Conservation (phyloP, 2,113 vertebrate genomes). For the Anoura caudifer region DNA sequence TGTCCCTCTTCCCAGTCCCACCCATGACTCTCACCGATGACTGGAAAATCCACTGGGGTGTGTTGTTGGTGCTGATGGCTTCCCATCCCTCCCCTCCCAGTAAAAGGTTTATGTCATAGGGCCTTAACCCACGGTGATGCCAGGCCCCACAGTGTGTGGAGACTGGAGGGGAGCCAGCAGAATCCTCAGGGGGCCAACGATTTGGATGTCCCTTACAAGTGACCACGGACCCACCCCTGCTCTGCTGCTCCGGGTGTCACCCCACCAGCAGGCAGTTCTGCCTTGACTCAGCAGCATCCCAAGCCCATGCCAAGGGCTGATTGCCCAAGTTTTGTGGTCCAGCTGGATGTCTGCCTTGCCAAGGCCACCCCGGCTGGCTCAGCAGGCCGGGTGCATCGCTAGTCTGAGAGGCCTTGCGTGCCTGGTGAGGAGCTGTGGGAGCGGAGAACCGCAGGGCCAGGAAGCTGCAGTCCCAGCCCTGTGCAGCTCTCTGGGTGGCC, state of each 20-base stretch:
- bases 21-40: background rate
- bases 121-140: background rate
- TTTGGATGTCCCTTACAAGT: background rate
- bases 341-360: background rate
- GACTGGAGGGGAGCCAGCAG: background rate
- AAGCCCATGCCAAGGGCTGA: background rate
- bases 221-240: background rate
- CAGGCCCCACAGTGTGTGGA: background rate
- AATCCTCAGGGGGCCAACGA: background rate
- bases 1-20: background rate
- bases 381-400: background rate
- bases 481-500: conserved; percentile 64
- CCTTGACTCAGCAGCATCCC: conserved; percentile 3
- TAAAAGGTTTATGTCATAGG: background rate
- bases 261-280: background rate
- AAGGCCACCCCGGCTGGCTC: conserved; percentile 52
- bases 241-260: background rate
- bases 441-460: conserved; percentile 13
- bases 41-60: background rate
- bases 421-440: background rate
- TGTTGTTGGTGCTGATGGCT: background rate
- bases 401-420: background rate
- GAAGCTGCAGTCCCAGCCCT: conserved; percentile 22
- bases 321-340: background rate
- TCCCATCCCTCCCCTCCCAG: background rate